Percentiles rank a stretch among this genome's conserved stretches.
Conservation (phyloP, 2,797 vertebrate species). For the Cirrhinus mrigala region DNA sequence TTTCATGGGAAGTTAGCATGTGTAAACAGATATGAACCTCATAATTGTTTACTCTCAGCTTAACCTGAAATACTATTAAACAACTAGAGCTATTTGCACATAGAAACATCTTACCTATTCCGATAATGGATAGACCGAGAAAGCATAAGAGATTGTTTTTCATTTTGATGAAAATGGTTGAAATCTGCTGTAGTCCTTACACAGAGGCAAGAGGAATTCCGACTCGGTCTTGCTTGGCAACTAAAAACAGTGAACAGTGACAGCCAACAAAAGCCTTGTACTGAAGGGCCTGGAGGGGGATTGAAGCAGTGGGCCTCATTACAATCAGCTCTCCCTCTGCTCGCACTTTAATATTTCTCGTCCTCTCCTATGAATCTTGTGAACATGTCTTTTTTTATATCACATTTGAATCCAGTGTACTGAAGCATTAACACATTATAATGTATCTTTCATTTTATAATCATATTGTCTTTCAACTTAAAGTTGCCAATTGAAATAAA, state of each 20-base stretch:
- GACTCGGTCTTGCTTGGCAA: slow-evolving; percentile 78
- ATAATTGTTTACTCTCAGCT: neutral
- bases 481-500: neutral
- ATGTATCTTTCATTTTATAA: neutral
- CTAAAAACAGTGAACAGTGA: slow-evolving; percentile 78
- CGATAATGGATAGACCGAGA: slow-evolving; percentile 70
- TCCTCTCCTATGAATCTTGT: neutral
- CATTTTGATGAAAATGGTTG: slow-evolving; percentile 70
- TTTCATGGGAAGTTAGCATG: neutral
- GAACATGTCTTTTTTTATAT: slow-evolving; percentile 2
- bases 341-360: slow-evolving; percentile 17
- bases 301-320: slow-evolving; percentile 71
- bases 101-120: slow-evolving; percentile 70
- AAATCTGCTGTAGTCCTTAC: slow-evolving; percentile 64
- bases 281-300: slow-evolving; percentile 69
- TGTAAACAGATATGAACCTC: neutral
- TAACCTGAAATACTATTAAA: slow-evolving; percentile 25
- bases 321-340: slow-evolving; percentile 68
- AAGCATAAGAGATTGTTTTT: slow-evolving; percentile 70
- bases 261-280: slow-evolving; percentile 77
- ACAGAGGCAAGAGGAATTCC: slow-evolving; percentile 71
- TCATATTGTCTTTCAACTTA: neutral
- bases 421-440: neutral
- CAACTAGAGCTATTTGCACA: neutral
- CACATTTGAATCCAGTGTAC: neutral